Base-by-base conservation (phyloP, 1,140 invertebrate species). In the Centruroides vittatus region DNA sequence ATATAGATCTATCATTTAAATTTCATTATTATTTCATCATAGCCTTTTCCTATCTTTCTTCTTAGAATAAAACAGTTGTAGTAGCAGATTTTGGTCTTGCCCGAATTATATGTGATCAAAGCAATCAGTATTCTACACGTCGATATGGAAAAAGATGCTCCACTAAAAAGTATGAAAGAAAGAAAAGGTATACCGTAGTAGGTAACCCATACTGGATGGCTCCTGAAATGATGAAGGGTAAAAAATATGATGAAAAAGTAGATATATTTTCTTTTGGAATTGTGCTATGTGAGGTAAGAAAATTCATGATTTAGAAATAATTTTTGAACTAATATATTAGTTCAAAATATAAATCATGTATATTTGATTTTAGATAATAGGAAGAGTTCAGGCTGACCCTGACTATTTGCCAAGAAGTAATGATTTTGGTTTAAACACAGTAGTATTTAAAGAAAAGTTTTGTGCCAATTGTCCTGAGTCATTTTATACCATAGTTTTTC, bases 191-290 rank as follows among this genome's bases (percentile, higher is more conserved):
- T 66, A 86, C 84, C 53, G 86, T 93, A 34, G 89, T 96, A 0
- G 93, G 93, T 0, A 94, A 93, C 78, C 93, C 92, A 6, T 96
- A 94, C 72, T 97, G 91, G 92, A 98, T 97, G 92, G 93, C 93
- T 0, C 94, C 94, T 5, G 94, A 98, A 75, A 95, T 95, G 86
- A 91, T 98, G 83, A 90, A 89, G 73, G 93, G 91, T 35, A 86
- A 92, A 65, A 89, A 89, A 67, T 98, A 98, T 73, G 89, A 97
- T 73, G 92, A 97, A 73, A 93, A 95, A 76, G 92, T 96, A 12
- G 94, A 98, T 73, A 85, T 98, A 60, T 98, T 97, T 74, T 96
- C 93, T 41, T 96, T 93, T 76, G 93, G 94, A 5, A 95, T 98
- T 55, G 87, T 98, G 60, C 76, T 96, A 5, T 96, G 93, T 73